Evolutionary conservation across 1,140 invertebrate species (phyloP).

Genomic region (Nasonia giraulti): DNA sequence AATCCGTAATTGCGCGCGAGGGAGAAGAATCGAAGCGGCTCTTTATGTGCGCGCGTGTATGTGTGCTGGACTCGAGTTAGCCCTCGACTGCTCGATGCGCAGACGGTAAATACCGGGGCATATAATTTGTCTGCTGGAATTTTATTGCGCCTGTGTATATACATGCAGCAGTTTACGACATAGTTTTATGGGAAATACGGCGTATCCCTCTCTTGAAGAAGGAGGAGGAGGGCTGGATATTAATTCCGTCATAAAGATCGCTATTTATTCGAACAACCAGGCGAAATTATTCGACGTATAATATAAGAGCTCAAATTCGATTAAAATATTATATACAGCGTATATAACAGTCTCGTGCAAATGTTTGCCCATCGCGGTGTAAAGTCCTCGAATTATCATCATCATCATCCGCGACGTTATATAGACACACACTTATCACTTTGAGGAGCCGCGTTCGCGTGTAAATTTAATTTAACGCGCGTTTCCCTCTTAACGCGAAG

Average conservation of each 20-base stretch:
- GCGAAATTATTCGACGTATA: too few relatives aligned
- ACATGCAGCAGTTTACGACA: too few relatives aligned
- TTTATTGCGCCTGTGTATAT: too few relatives aligned
- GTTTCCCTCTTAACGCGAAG: conserved; percentile 39
- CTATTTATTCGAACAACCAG: too few relatives aligned
- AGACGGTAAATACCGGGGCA: neutral
- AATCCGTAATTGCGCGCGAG: conserved; percentile 16
- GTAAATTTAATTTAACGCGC: conserved; percentile 50
- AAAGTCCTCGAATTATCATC: neutral
- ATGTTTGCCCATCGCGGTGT: neutral
- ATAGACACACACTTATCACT: neutral
- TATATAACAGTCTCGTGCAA: neutral
- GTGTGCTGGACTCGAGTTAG: too few relatives aligned
- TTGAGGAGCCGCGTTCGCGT: conserved; percentile 5
- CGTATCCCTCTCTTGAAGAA: too few relatives aligned
- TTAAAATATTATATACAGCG: too few relatives aligned
- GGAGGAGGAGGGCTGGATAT: too few relatives aligned
- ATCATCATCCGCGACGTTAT: neutral
- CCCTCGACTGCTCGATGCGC: too few relatives aligned
- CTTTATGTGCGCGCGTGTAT: neutral
- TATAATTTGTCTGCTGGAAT: neutral
- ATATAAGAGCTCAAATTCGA: too few relatives aligned
- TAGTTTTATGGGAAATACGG: too few relatives aligned
- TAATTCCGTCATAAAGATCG: too few relatives aligned
- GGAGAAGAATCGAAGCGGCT: conserved; percentile 9